Percentiles rank a stretch among this genome's conserved stretches.
phyloP scores from a whole-genome alignment of 2,888 invertebrate species.

The Polia nebulosa region DNA sequence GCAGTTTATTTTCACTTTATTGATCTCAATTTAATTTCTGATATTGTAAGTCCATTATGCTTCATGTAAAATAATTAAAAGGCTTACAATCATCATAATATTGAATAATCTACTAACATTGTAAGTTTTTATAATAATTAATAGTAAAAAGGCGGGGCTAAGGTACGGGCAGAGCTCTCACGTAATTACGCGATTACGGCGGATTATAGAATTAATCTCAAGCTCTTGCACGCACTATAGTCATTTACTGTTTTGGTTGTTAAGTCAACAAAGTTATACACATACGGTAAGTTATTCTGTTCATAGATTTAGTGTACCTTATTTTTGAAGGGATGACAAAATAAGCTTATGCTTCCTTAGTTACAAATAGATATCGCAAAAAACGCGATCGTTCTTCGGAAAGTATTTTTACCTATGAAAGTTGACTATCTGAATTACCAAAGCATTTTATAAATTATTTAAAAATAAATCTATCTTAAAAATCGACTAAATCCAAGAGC shows the following conservation, averaged over 20 bases:
- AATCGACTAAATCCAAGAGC: constrained; percentile 16
- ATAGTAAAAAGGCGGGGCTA: constrained; percentile 16
- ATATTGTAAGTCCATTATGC: background rate
- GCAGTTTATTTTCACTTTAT: background rate
- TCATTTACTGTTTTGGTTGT: background rate
- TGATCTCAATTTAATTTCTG: background rate
- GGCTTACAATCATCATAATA: background rate
- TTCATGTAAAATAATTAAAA: background rate
- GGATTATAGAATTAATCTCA: constrained; percentile 21
- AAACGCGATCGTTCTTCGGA: too few species aligned
- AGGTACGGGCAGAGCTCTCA: constrained; percentile 9
- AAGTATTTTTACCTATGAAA: too few species aligned
- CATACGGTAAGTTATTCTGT: background rate
- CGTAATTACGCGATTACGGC: constrained; percentile 12
- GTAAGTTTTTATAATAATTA: constrained; percentile 25
- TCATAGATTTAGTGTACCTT: too few species aligned
- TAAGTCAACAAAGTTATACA: background rate
- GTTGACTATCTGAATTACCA: too few species aligned
- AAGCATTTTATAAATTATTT: too few species aligned
- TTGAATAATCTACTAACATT: constrained; percentile 4
- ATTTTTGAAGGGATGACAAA: too few species aligned
- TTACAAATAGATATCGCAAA: too few species aligned
- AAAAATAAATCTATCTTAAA: too few species aligned
- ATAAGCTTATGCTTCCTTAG: too few species aligned
- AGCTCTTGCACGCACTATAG: constrained; percentile 11